A percentile compares a stretch with the other conserved stretches of the same genome.
phyloP scores from a whole-genome alignment of 1,140 invertebrate genomes.

The Cardiocondyla obscurior region DNA sequence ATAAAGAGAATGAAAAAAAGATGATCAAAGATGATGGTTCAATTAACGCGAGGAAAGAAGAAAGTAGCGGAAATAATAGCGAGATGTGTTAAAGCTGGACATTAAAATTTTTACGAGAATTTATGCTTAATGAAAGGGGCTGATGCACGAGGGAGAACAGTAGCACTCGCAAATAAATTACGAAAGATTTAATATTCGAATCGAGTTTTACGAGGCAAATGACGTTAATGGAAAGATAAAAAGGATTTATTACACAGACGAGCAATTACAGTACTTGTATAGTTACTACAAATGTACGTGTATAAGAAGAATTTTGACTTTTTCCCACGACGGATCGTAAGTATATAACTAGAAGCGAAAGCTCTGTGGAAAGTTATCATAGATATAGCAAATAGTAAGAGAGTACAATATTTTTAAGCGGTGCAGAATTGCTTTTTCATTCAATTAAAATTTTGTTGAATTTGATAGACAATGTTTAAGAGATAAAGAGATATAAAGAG shows the following conservation, averaged over 20 bases:
- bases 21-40: conserved; percentile 16
- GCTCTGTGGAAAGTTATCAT: neutral
- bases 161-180: conserved; percentile 28
- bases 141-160: neutral
- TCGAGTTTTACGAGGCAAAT: conserved; percentile 18
- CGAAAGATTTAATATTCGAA: conserved; percentile 31
- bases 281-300: conserved; percentile 27
- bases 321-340: conserved; percentile 5
- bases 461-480: conserved; percentile 4
- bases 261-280: conserved; percentile 23
- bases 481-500: neutral
- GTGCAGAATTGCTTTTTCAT: conserved; percentile 7
- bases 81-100: neutral
- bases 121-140: conserved; percentile 13
- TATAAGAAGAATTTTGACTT: neutral
- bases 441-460: neutral
- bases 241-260: conserved; percentile 34
- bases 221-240: conserved; percentile 39
- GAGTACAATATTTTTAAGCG: neutral
- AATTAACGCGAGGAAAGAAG: neutral
- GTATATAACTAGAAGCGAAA: conserved; percentile 13
- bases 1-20: neutral
- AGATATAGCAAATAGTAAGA: neutral
- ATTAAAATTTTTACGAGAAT: conserved; percentile 33
- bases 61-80: neutral